These are phyloP conservation scores for Orientallactaga bullata DNA, from an alignment of 2,113 vertebrate genomes.

Conservation along the genomic window DNA sequence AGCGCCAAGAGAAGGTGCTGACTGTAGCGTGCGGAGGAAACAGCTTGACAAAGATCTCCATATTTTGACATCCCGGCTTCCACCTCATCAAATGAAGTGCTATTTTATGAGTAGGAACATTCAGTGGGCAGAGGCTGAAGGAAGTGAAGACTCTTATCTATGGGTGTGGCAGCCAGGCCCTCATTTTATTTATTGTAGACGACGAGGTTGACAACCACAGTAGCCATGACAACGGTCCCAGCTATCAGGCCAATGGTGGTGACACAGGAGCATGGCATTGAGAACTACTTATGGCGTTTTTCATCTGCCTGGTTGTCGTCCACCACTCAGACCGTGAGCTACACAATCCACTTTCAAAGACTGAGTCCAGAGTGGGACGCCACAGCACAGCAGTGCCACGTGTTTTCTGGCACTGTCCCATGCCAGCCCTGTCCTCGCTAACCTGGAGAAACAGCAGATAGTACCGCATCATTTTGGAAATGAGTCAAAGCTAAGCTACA, in stretches of 20 bases:
- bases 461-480: constrained; percentile 60
- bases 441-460: not conserved
- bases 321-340: not conserved
- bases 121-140: not conserved
- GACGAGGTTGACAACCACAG: not conserved
- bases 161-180: not conserved
- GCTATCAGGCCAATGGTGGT: fast-evolving
- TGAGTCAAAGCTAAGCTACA: constrained; percentile 57
- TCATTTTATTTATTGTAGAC: too few species aligned
- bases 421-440: not conserved
- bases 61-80: not conserved
- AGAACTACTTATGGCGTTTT: not conserved
- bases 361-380: not conserved
- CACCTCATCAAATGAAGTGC: not conserved
- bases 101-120: not conserved
- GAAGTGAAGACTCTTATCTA: not conserved
- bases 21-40: constrained; percentile 30
- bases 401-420: not conserved
- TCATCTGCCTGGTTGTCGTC: not conserved
- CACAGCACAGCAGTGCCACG: not conserved
- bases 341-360: constrained; percentile 63
- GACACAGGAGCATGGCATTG: not conserved
- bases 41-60: not conserved
- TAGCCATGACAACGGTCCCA: not conserved
- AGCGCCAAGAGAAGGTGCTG: constrained; percentile 84